These are phyloP conservation scores for Zaprionus capensis DNA, from an alignment of 1,140 invertebrate genomes.

Conservation along the genomic window DNA sequence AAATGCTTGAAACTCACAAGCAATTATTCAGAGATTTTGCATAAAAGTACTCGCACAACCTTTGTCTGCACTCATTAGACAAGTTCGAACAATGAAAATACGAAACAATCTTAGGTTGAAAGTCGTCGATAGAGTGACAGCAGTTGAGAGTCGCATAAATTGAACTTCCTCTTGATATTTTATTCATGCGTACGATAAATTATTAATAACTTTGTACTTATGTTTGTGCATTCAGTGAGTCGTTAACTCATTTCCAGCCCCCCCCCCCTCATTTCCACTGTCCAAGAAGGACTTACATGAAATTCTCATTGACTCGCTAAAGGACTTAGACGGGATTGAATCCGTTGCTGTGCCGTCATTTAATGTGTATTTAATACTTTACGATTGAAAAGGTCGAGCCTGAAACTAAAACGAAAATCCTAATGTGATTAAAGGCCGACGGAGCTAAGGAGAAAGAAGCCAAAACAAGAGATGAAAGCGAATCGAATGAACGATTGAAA, in stretches of 20 bases:
- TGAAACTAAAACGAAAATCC: slow-evolving; percentile 10
- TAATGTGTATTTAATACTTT: slow-evolving; percentile 22
- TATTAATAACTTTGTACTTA: slow-evolving; percentile 1
- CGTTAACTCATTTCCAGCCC: slow-evolving; percentile 1
- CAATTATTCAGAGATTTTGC: neutral
- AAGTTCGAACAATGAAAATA: neutral
- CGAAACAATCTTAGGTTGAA: neutral
- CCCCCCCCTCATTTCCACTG: neutral
- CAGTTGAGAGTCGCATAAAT: neutral
- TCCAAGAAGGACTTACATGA: neutral
- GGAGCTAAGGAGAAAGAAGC: neutral
- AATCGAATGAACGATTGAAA: neutral
- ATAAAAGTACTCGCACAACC: neutral
- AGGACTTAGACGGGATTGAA: neutral
- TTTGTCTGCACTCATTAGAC: neutral
- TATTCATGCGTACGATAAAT: slow-evolving; percentile 3
- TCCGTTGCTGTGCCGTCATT: neutral
- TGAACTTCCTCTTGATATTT: neutral
- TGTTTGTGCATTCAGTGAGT: slow-evolving; percentile 5
- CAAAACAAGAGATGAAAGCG: neutral
- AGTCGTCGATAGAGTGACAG: neutral
- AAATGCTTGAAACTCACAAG: neutral
- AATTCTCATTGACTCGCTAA: neutral
- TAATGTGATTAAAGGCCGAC: slow-evolving; percentile 25
- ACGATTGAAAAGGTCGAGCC: slow-evolving; percentile 9